phyloP scores from a whole-genome alignment of 2,888 invertebrate species.

The Galeopsomyia nigrocyanea region DNA sequence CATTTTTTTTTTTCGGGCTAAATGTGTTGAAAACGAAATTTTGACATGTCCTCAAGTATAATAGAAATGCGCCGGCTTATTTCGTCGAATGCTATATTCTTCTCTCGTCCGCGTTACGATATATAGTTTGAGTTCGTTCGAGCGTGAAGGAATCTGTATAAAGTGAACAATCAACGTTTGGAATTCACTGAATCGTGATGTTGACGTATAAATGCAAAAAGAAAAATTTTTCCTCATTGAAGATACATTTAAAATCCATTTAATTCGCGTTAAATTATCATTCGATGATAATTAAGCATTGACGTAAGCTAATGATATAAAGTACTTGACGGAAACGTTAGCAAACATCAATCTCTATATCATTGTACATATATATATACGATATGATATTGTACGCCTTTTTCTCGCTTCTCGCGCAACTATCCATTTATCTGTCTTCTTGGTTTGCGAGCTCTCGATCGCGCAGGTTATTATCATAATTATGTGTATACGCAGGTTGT shows the following conservation, averaged over 20 bases:
- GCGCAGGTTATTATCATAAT: conserved; percentile 36
- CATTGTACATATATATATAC: not conserved
- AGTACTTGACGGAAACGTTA: conserved; percentile 33
- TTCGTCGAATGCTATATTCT: too few relatives aligned
- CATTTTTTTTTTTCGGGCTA: too few relatives aligned
- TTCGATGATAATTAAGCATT: conserved; percentile 17
- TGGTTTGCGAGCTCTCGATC: conserved; percentile 9
- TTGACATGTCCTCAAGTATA: too few relatives aligned
- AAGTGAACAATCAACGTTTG: too few relatives aligned
- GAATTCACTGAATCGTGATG: too few relatives aligned
- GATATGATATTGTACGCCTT: not conserved
- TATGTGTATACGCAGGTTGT: conserved; percentile 22
- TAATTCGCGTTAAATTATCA: not conserved
- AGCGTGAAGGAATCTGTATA: too few relatives aligned
- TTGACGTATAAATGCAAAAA: too few relatives aligned
- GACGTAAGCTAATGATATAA: not conserved
- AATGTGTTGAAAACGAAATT: too few relatives aligned
- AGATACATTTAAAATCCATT: not conserved
- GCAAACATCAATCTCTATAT: conserved; percentile 37
- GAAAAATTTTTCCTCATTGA: too few relatives aligned
- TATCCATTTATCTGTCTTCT: conserved; percentile 21
- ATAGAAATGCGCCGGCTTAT: too few relatives aligned
- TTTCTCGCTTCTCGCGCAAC: conserved; percentile 5
- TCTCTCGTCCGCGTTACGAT: too few relatives aligned
- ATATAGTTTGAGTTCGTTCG: too few relatives aligned